These are phyloP conservation scores for Manduca sexta DNA, from an alignment of 1,140 invertebrate genomes.

Conservation along the genomic window DNA sequence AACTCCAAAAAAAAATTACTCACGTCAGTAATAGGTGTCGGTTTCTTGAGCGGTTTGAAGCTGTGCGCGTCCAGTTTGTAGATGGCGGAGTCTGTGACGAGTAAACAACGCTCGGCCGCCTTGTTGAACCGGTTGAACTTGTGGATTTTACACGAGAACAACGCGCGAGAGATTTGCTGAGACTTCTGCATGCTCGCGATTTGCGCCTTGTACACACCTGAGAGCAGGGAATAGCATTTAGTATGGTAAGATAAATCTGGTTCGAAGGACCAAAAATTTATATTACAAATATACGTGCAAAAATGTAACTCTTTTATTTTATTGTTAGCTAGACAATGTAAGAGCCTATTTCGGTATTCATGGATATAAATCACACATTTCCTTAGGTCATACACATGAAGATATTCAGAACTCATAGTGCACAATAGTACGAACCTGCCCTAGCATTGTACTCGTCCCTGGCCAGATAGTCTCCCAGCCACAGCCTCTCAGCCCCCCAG, in stretches of 20 bases:
- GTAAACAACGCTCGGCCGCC: slow-evolving; percentile 88
- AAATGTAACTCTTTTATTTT: background rate
- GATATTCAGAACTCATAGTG: too few relatives aligned
- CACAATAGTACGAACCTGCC: slow-evolving; percentile 54
- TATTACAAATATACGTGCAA: too few relatives aligned
- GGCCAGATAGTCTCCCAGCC: slow-evolving; percentile 94
- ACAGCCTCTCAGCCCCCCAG: slow-evolving; percentile 89
- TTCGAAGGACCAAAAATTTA: background rate
- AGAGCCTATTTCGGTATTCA: background rate
- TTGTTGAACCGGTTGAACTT: slow-evolving; percentile 88
- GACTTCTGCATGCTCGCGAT: slow-evolving; percentile 35
- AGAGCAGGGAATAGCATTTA: slow-evolving; percentile 34
- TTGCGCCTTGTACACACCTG: slow-evolving; percentile 76
- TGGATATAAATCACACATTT: background rate
- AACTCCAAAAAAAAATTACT: slow-evolving; percentile 24
- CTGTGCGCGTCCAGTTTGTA: slow-evolving; percentile 93
- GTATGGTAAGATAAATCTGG: background rate
- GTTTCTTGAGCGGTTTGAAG: slow-evolving; percentile 91
- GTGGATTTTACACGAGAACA: slow-evolving; percentile 77
- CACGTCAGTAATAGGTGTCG: slow-evolving; percentile 86
- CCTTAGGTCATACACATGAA: background rate
- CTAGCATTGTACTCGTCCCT: slow-evolving; percentile 84
- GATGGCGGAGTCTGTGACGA: slow-evolving; percentile 90
- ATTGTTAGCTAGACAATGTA: background rate
- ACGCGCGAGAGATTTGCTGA: slow-evolving; percentile 30